Percentiles rank a stretch among this genome's conserved stretches.
phyloP scores from a whole-genome alignment of 2,888 invertebrate genomes.

The Caenorhabditis sp. region DNA sequence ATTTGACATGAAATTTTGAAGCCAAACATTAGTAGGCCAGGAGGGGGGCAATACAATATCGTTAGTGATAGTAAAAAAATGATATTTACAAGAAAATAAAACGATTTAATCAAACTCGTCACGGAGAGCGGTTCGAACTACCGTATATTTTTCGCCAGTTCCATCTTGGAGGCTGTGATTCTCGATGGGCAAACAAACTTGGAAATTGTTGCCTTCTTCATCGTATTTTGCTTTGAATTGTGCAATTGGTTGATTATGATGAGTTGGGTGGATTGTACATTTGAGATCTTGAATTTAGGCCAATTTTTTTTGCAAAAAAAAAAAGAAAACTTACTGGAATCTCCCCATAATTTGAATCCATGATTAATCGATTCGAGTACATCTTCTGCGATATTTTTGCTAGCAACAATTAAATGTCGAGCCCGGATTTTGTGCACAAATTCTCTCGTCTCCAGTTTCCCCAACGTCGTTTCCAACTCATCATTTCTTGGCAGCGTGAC shows the following conservation, averaged over 20 bases:
- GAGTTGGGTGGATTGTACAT: background rate
- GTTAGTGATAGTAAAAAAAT: background rate
- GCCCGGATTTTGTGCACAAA: constrained; percentile 30
- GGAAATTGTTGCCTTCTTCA: background rate
- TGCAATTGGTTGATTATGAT: background rate
- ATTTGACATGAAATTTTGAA: too few relatives aligned
- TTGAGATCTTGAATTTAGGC: background rate
- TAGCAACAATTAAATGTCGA: constrained; percentile 16
- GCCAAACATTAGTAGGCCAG: background rate
- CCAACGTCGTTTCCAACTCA: constrained; percentile 14
- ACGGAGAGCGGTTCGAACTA: background rate
- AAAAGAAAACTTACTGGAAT: background rate
- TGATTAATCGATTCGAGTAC: background rate
- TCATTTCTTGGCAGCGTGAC: constrained; percentile 31
- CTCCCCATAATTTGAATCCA: background rate
- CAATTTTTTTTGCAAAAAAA: background rate
- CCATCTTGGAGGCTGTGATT: background rate
- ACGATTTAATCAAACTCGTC: background rate
- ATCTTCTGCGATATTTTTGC: constrained; percentile 17
- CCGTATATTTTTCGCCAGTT: background rate
- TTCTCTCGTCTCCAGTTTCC: constrained; percentile 9
- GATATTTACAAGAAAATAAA: background rate
- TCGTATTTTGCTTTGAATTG: background rate
- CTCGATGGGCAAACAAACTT: background rate
- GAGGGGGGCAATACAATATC: background rate